phyloP scores from a whole-genome alignment of 2,113 vertebrate species.

The Pica pica region DNA sequence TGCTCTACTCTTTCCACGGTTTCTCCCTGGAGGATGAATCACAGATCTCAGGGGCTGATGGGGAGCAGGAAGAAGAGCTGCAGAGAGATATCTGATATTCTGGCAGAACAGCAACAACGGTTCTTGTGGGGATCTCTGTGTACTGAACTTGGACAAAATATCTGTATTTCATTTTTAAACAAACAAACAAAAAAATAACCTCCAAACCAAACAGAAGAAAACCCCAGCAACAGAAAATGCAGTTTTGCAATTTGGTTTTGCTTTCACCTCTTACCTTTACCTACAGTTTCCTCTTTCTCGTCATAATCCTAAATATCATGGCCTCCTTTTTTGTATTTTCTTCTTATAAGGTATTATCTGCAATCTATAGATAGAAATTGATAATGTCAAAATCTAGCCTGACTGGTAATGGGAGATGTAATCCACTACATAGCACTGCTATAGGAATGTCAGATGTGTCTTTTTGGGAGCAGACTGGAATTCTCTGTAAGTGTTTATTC shows the following conservation, averaged over 20 bases:
- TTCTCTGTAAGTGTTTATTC: not conserved
- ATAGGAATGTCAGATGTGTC: not conserved
- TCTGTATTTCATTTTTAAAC: not conserved
- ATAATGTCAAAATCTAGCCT: not conserved
- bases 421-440: not conserved
- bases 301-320: not conserved
- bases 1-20: not conserved
- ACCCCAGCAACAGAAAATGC: not conserved
- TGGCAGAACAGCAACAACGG: not conserved
- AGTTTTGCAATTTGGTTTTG: not conserved
- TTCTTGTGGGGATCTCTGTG: not conserved
- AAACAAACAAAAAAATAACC: not conserved
- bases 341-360: not conserved
- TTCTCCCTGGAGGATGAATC: not conserved
- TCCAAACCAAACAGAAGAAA: not conserved
- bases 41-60: not conserved
- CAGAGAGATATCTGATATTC: not conserved
- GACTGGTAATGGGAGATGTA: not conserved
- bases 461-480: not conserved
- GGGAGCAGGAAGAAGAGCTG: not conserved
- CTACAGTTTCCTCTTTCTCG: not conserved
- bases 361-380: not conserved
- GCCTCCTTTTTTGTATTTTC: not conserved
- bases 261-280: not conserved
- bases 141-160: not conserved